Base-by-base conservation (phyloP, 1,140 invertebrate genomes). In the Drosophila eugracilis region DNA sequence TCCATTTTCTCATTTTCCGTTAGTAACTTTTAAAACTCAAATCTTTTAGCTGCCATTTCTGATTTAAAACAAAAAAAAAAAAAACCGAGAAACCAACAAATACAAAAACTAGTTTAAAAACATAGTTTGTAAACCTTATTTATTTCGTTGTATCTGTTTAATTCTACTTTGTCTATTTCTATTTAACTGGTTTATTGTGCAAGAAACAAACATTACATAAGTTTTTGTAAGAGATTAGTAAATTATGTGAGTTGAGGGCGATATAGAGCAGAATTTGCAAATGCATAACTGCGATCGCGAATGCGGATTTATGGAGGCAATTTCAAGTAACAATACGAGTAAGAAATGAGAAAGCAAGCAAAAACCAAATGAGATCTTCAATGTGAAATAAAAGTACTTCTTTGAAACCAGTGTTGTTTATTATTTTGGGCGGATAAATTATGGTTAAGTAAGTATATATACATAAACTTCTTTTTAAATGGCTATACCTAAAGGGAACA, bases 381-480 rank as follows among this genome's bases (percentile, higher is more conserved):
- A 85, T 85, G 81, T 85, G 81, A 86, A 85, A 85, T 85, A 85
- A 85, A 85, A 85, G 69, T 85, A 85, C 81, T 86, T 85, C 81
- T 85, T 85, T 72, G 85, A 86, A 74, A 67, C 17, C 60, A 14
- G 37, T 52, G 22, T 32, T 9, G 52, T 12, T 17, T 28, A 19
- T 9, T 5, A 5, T 21, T 52, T 15, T 52, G 49, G 42, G 32
- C 41, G 41, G 62, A 12, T 15, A 14, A 37, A 14, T 1, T 39
- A 9, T 10, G 36, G 15, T 9, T 22, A 3, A 14, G 15, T 5
- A 6, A 9, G 52, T 54, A 54, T 32, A 6, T n/a, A 7, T 17
- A 24, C 21, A 19, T 10, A 4, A 12, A 26, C 7, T 26, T 26
- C 4, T n/a, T n/a, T n/a, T n/a, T n/a, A n/a, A n/a, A n/a, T n/a